Evolutionary conservation across 2,888 invertebrate species (phyloP), one percentile per base, ranked within the genome.

Genomic region (Plagodis pulveraria): DNA sequence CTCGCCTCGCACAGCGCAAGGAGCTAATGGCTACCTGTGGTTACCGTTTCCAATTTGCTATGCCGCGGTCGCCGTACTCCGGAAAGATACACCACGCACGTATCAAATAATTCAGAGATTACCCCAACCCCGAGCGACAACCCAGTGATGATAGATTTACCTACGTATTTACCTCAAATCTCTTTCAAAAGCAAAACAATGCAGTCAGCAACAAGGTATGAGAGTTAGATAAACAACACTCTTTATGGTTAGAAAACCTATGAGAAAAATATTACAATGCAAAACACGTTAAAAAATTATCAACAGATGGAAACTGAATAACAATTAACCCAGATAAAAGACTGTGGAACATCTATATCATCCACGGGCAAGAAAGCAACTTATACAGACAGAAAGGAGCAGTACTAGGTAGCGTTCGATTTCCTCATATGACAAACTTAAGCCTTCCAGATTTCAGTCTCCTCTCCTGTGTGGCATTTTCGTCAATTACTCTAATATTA

Each of bases 321-420:
- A 36, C 54, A 69, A 67, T 70, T 69, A 67, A 65, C 69, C 64
- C 60, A 69, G 54, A 65, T 56, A 62, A 47, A 51, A 38, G 44
- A 46, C 35, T 43, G 9, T 6, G 51, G 35, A 9, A 59, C 70
- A 71, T 67, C 38, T 38, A 54, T 62, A 70, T 70, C 65, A 38
- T 5, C n/a, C 6, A 35, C 41, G 9, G 1, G 38, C 38, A 38
- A 6, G 38, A 6, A 38, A 38, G 2, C 38, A 38, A 6, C 7
- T 9, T 8, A 5, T 22, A 22, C 22, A 22, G 22, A 22, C 22
- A 22, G 22, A 22, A 22, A 22, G 22, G 4, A 22, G 22, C 22
- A 22, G 1, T 38, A 5, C 38, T 5, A 38, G 38, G 38, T 38
- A 38, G 7, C 38, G 38, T 8, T 1, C 9, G 38, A 38, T 38